phyloP scores from a whole-genome alignment of 1,140 invertebrate genomes.

The Drosophila dunni region DNA sequence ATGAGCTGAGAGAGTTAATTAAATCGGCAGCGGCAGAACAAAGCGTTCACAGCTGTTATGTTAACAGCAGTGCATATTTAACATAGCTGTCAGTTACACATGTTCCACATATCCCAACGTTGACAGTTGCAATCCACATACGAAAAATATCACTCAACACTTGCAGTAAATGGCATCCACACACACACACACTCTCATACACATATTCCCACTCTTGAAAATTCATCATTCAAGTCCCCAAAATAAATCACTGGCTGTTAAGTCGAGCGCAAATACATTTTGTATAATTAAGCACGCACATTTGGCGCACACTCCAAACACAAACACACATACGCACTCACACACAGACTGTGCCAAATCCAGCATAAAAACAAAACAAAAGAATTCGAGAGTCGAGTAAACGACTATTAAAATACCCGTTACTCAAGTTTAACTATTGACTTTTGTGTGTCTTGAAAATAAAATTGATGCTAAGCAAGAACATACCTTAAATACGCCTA shows the following conservation, averaged over 20 bases:
- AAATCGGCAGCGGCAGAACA: neutral
- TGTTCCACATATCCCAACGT: neutral
- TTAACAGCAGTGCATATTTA: neutral
- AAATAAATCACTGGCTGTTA: conserved; percentile 62
- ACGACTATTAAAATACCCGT: too few species aligned
- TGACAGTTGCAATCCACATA: conserved; percentile 8
- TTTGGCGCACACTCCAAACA: conserved; percentile 55
- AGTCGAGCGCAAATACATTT: conserved; percentile 67
- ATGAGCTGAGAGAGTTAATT: conserved; percentile 10
- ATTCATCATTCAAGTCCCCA: conserved; percentile 55
- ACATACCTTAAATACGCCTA: too few species aligned
- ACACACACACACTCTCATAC: conserved; percentile 16
- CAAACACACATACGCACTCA: neutral
- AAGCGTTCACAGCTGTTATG: neutral
- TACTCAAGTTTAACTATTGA: too few species aligned
- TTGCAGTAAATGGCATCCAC: conserved; percentile 22
- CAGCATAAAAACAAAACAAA: conserved; percentile 23
- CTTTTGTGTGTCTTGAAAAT: too few species aligned
- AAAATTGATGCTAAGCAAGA: too few species aligned
- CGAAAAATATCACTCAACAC: neutral
- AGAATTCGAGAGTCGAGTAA: too few species aligned
- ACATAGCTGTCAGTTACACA: neutral
- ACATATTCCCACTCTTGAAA: conserved; percentile 27
- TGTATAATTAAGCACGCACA: conserved; percentile 73
- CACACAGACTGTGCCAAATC: conserved; percentile 19